Evolutionary conservation across 2,113 vertebrate species (phyloP).

Genomic region (Pelecanoides urinatrix): DNA sequence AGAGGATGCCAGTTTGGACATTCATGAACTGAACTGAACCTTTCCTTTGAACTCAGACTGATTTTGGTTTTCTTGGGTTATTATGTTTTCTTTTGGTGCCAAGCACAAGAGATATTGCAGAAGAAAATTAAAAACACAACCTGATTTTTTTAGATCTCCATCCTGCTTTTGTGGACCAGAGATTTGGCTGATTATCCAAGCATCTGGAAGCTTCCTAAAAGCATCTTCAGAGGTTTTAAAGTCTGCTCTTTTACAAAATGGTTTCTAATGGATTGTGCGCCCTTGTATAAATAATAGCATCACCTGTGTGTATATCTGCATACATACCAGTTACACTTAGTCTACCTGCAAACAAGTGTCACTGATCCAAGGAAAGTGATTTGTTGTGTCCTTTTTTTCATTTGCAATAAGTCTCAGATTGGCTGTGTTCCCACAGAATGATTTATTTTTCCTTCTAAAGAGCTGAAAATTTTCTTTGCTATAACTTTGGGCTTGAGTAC

Average conservation of each 20-base stretch:
- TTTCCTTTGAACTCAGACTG: background rate
- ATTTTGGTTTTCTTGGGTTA: background rate
- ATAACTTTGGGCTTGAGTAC: background rate
- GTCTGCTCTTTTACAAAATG: background rate
- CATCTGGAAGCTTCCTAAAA: constrained; percentile 18
- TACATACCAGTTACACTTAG: background rate
- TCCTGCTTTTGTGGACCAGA: background rate
- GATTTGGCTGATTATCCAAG: constrained; percentile 15
- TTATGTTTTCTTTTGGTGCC: background rate
- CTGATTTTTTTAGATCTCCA: background rate
- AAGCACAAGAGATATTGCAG: background rate
- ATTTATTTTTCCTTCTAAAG: constrained; percentile 3
- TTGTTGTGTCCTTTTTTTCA: background rate
- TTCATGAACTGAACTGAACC: background rate
- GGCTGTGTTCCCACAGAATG: background rate
- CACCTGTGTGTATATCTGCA: background rate
- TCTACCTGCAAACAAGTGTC: background rate
- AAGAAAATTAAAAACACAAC: constrained; percentile 36
- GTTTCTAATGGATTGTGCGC: background rate
- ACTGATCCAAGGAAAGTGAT: background rate
- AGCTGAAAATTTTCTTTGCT: background rate
- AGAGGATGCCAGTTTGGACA: background rate
- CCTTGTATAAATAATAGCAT: background rate
- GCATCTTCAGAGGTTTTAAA: constrained; percentile 3
- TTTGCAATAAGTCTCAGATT: background rate